Conservation (phyloP, 2,888 invertebrate genomes). For the Drosophila melanosoma region DNA sequence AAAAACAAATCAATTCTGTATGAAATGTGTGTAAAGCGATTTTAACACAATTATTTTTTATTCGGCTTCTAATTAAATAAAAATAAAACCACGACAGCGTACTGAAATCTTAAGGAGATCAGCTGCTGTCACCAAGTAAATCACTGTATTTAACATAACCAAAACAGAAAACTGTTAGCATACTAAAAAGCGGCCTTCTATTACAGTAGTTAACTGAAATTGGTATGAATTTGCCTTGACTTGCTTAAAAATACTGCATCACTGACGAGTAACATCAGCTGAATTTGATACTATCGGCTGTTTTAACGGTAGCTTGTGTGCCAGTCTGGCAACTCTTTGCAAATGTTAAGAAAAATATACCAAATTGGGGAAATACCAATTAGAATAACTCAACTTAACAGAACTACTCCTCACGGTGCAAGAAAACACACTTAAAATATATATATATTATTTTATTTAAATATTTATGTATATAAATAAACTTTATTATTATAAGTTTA, state of each 20-base stretch:
- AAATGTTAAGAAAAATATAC: not conserved
- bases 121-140: not conserved
- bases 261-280: not conserved
- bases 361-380: slow-evolving; percentile 10
- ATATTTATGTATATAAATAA: too few species aligned
- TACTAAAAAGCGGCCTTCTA: not conserved
- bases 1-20: not conserved
- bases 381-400: not conserved
- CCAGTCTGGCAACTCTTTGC: slow-evolving; percentile 14
- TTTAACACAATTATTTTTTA: not conserved
- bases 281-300: not conserved
- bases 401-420: not conserved
- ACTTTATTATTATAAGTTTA: not conserved
- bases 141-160: not conserved
- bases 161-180: not conserved
- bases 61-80: not conserved
- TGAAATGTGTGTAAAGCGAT: not conserved
- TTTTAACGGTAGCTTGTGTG: not conserved
- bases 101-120: not conserved
- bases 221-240: not conserved
- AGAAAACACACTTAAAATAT: not conserved
- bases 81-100: not conserved
- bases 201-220: not conserved
- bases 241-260: not conserved
- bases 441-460: not conserved